Percentiles rank a stretch among this genome's conserved stretches.
Conservation (phyloP, 2,113 vertebrate species). For the Egretta garzetta region DNA sequence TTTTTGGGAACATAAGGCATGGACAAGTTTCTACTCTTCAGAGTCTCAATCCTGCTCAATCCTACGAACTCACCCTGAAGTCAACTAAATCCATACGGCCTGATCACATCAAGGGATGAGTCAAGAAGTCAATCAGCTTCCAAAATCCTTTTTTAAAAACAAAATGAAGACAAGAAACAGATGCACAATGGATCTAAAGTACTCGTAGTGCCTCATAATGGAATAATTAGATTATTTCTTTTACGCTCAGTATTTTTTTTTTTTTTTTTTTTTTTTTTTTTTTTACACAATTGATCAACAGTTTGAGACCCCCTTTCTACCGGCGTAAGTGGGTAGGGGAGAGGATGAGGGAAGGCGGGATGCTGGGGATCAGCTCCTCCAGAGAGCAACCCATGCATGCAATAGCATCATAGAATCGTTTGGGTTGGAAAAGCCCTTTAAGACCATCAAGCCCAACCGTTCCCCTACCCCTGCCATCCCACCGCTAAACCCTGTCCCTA, state of each 20-base stretch:
- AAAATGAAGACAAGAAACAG: not conserved
- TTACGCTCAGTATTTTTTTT: not conserved
- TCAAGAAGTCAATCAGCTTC: not conserved
- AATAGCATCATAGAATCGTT: no score
- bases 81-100: not conserved
- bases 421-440: no score
- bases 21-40: not conserved
- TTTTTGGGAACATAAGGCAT: not conserved
- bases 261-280: no score
- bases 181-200: not conserved
- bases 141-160: not conserved
- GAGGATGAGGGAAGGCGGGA: not conserved
- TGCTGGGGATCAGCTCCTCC: not conserved
- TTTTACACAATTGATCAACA: not conserved
- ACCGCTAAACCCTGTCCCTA: no score
- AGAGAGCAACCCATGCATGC: not conserved
- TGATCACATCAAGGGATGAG: not conserved
- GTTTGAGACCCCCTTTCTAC: not conserved
- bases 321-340: fast-evolving
- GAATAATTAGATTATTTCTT: not conserved
- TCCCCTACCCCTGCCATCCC: no score
- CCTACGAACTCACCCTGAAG: not conserved
- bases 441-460: no score
- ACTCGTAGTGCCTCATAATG: not conserved
- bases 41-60: not conserved